phyloP scores from a whole-genome alignment of 2,888 invertebrate genomes.

The Sympetrum striolatum region DNA sequence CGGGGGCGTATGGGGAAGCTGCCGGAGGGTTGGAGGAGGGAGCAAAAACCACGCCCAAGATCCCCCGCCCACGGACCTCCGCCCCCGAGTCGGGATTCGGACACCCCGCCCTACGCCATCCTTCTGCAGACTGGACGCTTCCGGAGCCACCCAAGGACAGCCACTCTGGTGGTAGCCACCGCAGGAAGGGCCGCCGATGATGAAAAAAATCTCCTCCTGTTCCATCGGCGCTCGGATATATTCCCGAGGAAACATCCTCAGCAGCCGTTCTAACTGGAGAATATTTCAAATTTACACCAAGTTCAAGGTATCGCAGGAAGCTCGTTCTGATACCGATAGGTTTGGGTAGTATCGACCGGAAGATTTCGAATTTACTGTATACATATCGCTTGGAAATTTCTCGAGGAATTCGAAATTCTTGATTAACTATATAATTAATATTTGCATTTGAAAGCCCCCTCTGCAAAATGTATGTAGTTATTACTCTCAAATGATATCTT shows the following conservation, averaged over 20 bases:
- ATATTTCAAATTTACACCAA: too few species aligned
- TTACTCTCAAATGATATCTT: too few species aligned
- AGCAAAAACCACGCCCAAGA: background rate
- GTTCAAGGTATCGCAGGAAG: too few species aligned
- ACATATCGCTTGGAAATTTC: too few species aligned
- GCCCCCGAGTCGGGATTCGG: background rate
- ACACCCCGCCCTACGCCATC: background rate
- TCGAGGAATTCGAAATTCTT: too few species aligned
- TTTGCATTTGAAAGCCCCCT: too few species aligned
- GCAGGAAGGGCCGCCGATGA: background rate
- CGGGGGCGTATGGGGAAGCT: background rate
- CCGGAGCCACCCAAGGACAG: background rate
- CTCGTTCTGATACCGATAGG: too few species aligned
- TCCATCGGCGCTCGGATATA: background rate
- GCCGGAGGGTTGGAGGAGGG: background rate
- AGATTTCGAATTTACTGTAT: too few species aligned
- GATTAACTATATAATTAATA: too few species aligned
- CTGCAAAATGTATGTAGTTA: too few species aligned
- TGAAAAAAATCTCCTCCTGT: background rate
- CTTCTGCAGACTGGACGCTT: background rate
- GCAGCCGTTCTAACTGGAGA: background rate
- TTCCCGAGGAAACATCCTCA: background rate
- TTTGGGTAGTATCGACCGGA: too few species aligned
- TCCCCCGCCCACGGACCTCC: background rate
- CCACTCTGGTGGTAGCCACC: background rate